Percentiles rank a stretch among this genome's conserved stretches.
Evolutionary conservation across 2,888 invertebrate genomes (phyloP).

Genomic region (Pseudoips prasinana): DNA sequence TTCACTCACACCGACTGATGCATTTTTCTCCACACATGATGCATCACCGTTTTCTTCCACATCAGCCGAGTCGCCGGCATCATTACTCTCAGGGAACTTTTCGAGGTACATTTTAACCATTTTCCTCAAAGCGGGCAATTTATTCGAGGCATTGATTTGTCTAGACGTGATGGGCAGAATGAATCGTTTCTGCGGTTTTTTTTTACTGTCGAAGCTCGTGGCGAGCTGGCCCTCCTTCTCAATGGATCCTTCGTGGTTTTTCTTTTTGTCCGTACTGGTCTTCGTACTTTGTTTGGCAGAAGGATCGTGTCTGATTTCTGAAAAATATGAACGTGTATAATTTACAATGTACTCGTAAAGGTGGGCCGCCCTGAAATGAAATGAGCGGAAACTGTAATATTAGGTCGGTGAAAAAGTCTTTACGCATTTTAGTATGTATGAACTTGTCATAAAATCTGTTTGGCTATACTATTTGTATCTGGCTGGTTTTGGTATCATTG

Average conservation of each 20-base stretch:
- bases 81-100: conserved; percentile 6
- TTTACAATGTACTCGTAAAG: no score
- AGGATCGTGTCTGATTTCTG: no score
- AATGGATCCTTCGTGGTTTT: conserved; percentile 25
- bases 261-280: conserved; percentile 39
- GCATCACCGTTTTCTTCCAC: neutral
- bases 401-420: no score
- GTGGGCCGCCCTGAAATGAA: no score
- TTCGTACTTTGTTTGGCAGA: conserved; percentile 20
- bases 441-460: no score
- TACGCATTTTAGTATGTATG: no score
- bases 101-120: conserved; percentile 42
- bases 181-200: conserved; percentile 43
- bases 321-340: no score
- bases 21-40: neutral
- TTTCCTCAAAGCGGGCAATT: conserved; percentile 27
- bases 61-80: neutral
- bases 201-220: conserved; percentile 19
- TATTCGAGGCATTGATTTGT: conserved; percentile 29
- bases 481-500: no score
- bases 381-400: no score
- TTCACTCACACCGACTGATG: neutral
- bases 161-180: conserved; percentile 46
- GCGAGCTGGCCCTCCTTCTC: conserved; percentile 30
- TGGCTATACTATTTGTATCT: no score